Base-by-base conservation (phyloP, 2,888 invertebrate species). In the Conistra vaccinii region DNA sequence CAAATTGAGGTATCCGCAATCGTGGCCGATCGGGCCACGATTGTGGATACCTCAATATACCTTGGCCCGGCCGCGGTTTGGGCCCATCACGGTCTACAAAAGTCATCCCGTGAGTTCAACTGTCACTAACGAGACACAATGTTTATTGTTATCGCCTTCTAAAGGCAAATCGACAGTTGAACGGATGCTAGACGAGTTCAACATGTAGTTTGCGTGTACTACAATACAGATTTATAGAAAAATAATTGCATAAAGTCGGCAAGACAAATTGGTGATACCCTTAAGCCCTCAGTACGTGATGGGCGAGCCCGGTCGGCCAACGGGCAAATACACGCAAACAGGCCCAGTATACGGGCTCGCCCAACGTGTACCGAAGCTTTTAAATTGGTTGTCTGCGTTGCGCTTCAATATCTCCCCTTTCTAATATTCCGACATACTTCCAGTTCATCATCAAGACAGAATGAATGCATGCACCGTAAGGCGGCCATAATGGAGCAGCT, bases 391-490 rank as follows among this genome's bases (percentile, higher is more conserved):
- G 61, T 78, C 79, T 72, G 78, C 61, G 71, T 48, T 42, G 69
- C 35, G 2, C 3, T 17, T 20, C 9, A 45, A 66, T 35, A 42
- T 55, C 9, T 48, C 1, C 20, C 9, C 6, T n/a, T 67, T 60
- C 39, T 82, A 35, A 69, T 42, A 57, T n/a, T 48, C 29, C n/a
- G 17, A 42, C 12, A 32, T 57, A 17, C 42, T 73, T 88, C 17
- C 80, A 99, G 99, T 86, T 98, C 98, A 69, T 98, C 99, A 0
- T 97, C 98, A 10, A 98, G 98, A 90, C 98, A 99, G 91, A 98
- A 97, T n/a, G 98, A 99, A 80, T 99, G 99, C 92, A 93, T 98
- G 73, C 98, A 98, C 80, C 98, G 98, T 92, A 99, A 99, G 92
- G 98, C 98, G 85, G 97, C 97, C 32, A 97, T 99, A 65, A 97